Conservation (phyloP, 2,888 invertebrate genomes). For the Metallyticus violacea region DNA sequence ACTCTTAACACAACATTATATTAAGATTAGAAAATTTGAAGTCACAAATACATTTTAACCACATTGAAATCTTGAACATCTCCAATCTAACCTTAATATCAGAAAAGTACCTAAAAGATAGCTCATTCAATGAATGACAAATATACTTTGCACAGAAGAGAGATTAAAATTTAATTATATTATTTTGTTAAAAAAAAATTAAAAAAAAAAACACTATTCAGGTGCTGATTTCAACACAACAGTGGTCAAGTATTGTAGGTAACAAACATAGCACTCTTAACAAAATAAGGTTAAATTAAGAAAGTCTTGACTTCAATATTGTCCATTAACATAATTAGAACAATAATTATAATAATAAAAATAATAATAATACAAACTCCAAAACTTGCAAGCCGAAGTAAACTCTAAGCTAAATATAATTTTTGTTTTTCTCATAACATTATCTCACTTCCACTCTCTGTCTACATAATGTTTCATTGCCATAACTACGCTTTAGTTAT, state of each 20-base stretch:
- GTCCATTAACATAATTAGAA: not conserved
- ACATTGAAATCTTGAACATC: not conserved
- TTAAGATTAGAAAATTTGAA: not conserved
- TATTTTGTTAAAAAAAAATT: not conserved
- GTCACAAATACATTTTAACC: not conserved
- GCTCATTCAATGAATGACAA: not conserved
- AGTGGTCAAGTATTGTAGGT: not conserved
- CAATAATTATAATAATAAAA: not conserved
- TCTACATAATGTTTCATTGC: not conserved
- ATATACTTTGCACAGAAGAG: not conserved
- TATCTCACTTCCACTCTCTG: not conserved
- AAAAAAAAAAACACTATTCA: not conserved
- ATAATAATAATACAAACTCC: not conserved
- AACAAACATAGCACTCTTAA: slow-evolving; percentile 1
- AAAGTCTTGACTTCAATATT: slow-evolving; percentile 17
- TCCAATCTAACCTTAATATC: not conserved
- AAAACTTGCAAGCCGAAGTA: not conserved
- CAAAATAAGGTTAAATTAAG: not conserved
- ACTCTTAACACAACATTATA: not conserved
- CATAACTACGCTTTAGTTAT: not conserved
- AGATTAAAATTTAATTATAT: not conserved
- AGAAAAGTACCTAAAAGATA: not conserved
- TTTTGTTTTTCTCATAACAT: not conserved
- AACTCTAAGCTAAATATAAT: not conserved
- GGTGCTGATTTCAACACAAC: not conserved